Evolutionary conservation across 2,113 vertebrate genomes (phyloP).

Genomic region (Hoplias malabaricus): DNA sequence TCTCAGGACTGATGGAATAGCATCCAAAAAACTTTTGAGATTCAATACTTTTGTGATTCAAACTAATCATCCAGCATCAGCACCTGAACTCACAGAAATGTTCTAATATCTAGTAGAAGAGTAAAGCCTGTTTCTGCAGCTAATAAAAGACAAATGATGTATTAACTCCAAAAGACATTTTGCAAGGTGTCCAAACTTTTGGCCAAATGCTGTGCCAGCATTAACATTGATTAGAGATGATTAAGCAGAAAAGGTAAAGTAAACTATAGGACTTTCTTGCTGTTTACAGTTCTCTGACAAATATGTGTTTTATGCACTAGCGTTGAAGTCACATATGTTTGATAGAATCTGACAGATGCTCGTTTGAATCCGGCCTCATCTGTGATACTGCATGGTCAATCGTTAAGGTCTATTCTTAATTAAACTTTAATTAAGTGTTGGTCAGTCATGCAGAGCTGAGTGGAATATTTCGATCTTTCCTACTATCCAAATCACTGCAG

Average conservation of each 20-base stretch:
- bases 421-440: constrained; percentile 29
- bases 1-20: too few relatives aligned
- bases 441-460: not conserved
- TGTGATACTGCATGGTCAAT: not conserved
- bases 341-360: not conserved
- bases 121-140: too few relatives aligned
- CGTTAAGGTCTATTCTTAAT: constrained; percentile 1
- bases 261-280: not conserved
- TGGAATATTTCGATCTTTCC: not conserved
- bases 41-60: too few relatives aligned
- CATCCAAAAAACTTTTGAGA: too few relatives aligned
- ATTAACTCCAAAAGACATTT: too few relatives aligned
- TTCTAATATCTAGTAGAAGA: too few relatives aligned
- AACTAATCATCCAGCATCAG: too few relatives aligned
- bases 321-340: not conserved
- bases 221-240: not conserved
- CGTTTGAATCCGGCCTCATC: not conserved
- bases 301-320: not conserved
- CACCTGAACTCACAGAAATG: too few relatives aligned
- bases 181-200: too few relatives aligned
- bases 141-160: too few relatives aligned
- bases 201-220: too few relatives aligned
- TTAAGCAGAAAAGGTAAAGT: constrained; percentile 43
- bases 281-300: not conserved
- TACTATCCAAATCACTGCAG: not conserved